A percentile compares a stretch with the other conserved stretches of the same genome.
Evolutionary conservation across 2,888 invertebrate genomes (phyloP).

Genomic region (Tetheella fluctuosa): DNA sequence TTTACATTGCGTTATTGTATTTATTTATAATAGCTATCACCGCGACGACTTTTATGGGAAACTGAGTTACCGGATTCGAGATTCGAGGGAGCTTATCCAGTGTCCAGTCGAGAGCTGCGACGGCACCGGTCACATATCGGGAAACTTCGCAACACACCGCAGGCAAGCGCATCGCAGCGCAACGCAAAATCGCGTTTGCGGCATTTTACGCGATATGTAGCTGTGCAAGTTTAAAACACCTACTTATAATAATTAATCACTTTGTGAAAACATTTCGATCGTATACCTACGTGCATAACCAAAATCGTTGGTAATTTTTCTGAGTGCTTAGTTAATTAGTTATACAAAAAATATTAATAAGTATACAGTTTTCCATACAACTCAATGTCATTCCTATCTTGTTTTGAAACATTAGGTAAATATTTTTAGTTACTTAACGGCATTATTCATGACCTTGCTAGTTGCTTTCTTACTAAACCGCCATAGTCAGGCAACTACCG

Average conservation of each 20-base stretch:
- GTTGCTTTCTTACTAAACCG: not conserved
- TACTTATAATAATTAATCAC: not conserved
- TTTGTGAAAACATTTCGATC: not conserved
- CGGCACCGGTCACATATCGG: slow-evolving; percentile 94
- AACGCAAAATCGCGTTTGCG: slow-evolving; percentile 75
- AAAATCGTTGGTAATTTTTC: not conserved
- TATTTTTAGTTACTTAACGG: slow-evolving; percentile 3
- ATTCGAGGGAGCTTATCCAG: slow-evolving; percentile 90
- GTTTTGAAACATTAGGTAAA: slow-evolving; percentile 13
- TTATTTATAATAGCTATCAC: slow-evolving; percentile 68
- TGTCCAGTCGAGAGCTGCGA: slow-evolving; percentile 92
- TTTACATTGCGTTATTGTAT: slow-evolving; percentile 46
- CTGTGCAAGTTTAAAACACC: slow-evolving; percentile 4
- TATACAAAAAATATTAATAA: not conserved
- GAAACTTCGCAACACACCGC: slow-evolving; percentile 95
- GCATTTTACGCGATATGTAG: slow-evolving; percentile 19
- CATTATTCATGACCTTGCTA: slow-evolving; percentile 9
- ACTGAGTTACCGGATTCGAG: slow-evolving; percentile 84
- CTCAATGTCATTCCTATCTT: slow-evolving; percentile 14
- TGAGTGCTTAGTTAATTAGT: not conserved
- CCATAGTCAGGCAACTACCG: not conserved
- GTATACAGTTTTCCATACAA: not conserved
- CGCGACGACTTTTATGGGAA: slow-evolving; percentile 74
- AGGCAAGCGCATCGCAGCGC: slow-evolving; percentile 85
- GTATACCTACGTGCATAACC: not conserved